A percentile compares a stretch with the other conserved stretches of the same genome.
Evolutionary conservation across 2,797 vertebrate genomes (phyloP).

Genomic region (Thaleichthys pacificus): DNA sequence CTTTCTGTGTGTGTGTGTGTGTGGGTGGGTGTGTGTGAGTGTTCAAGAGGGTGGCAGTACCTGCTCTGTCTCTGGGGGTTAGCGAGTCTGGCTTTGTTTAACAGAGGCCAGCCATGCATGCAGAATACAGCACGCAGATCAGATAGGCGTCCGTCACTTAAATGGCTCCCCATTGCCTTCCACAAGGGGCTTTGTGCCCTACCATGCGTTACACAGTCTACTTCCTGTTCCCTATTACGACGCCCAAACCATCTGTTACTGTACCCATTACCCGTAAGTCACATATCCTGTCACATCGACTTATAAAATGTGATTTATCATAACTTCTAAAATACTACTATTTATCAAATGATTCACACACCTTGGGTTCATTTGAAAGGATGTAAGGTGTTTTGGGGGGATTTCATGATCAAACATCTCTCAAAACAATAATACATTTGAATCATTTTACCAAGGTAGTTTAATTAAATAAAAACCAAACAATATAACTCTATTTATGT

Average conservation of each 20-base stretch:
- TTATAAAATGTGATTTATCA: no score
- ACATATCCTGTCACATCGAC: no score
- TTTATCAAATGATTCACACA: no score
- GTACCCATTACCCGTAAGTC: slow-evolving; percentile 17
- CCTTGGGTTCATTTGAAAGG: no score
- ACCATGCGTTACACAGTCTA: slow-evolving; percentile 19
- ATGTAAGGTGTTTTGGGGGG: no score
- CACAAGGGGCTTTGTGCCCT: slow-evolving; percentile 17
- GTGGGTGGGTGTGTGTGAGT: no score
- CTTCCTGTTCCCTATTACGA: slow-evolving; percentile 34
- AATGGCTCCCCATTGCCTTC: slow-evolving; percentile 35
- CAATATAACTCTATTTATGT: not conserved
- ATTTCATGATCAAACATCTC: no score
- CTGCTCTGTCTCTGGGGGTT: not conserved
- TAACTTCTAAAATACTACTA: no score
- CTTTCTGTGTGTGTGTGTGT: no score
- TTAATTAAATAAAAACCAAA: no score
- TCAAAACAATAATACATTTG: no score
- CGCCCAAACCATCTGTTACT: slow-evolving; percentile 52
- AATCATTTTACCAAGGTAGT: no score
- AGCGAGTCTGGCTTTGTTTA: slow-evolving; percentile 9
- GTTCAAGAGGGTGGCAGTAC: not conserved
- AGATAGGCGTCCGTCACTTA: slow-evolving; percentile 44
- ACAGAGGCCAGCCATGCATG: slow-evolving; percentile 33
- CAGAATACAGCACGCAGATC: slow-evolving; percentile 35